Evolutionary conservation across 2,113 vertebrate species (phyloP).

Genomic region (Mus musculus): DNA sequence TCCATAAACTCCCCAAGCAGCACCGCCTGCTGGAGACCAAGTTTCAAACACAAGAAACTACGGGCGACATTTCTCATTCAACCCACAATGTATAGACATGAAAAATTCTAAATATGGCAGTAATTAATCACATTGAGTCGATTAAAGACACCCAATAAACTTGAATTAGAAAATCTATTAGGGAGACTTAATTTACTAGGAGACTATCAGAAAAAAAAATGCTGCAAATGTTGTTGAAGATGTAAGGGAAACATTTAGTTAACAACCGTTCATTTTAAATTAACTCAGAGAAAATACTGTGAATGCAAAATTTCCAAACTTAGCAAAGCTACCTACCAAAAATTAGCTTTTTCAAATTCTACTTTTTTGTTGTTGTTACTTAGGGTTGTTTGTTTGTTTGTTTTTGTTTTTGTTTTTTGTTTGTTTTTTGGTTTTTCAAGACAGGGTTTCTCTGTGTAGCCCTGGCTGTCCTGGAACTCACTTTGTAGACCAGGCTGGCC

Average conservation of each 20-base stretch:
- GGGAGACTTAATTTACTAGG: neutral
- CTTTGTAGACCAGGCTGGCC: too few relatives aligned
- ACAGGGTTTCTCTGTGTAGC: too few relatives aligned
- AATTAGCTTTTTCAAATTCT: neutral
- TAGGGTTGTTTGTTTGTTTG: too few relatives aligned
- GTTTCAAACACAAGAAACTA: neutral
- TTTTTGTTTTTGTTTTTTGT: too few relatives aligned
- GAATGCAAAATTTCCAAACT: constrained; percentile 4
- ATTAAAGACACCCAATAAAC: constrained; percentile 17
- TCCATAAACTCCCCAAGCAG: neutral
- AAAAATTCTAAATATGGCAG: constrained; percentile 8
- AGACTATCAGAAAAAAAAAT: neutral
- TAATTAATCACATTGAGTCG: neutral
- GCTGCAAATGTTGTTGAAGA: neutral
- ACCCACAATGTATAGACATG: neutral
- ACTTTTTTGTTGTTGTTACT: neutral
- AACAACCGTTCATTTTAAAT: neutral
- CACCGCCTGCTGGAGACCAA: neutral
- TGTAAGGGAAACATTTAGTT: neutral
- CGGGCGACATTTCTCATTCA: neutral
- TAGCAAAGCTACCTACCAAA: constrained; percentile 45
- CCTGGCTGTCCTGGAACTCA: too few relatives aligned
- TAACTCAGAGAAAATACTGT: neutral
- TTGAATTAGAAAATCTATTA: neutral
- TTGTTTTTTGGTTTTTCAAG: too few relatives aligned